Evolutionary conservation across 1,140 invertebrate genomes (phyloP).

Genomic region (Ditylenchus dipsaci): DNA sequence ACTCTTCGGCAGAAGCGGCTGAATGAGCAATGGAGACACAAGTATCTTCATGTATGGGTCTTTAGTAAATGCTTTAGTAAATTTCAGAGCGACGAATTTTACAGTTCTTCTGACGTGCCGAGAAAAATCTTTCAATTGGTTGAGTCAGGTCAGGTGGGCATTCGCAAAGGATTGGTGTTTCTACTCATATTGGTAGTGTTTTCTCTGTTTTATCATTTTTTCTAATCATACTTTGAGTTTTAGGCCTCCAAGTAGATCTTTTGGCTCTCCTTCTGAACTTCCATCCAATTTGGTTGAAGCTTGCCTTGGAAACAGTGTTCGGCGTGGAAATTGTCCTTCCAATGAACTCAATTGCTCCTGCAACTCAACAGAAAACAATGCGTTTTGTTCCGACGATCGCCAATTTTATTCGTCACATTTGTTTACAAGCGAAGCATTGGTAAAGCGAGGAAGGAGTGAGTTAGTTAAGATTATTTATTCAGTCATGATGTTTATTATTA

Average conservation of each 20-base stretch:
- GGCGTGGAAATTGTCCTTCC: not conserved
- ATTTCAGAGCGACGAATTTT: slow-evolving; percentile 3
- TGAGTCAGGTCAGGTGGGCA: not conserved
- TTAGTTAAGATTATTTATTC: no score
- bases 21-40: not conserved
- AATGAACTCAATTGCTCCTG: not conserved
- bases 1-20: not conserved
- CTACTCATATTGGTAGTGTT: not conserved
- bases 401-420: not conserved
- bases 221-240: not conserved
- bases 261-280: slow-evolving; percentile 9
- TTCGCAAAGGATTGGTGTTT: slow-evolving; percentile 3
- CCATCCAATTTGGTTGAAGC: slow-evolving; percentile 9
- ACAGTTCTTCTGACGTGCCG: not conserved
- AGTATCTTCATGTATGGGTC: not conserved
- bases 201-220: not conserved
- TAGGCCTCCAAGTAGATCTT: not conserved
- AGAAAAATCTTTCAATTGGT: not conserved
- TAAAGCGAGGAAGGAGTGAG: no score
- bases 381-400: not conserved
- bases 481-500: no score
- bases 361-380: not conserved
- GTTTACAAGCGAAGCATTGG: not conserved
- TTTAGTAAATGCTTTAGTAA: not conserved
- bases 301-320: slow-evolving; percentile 11